A percentile compares a stretch with the other conserved stretches of the same genome.
These are phyloP conservation scores for Acanthosepion esculentum DNA, from an alignment of 2,888 invertebrate genomes.

Conservation along the genomic window DNA sequence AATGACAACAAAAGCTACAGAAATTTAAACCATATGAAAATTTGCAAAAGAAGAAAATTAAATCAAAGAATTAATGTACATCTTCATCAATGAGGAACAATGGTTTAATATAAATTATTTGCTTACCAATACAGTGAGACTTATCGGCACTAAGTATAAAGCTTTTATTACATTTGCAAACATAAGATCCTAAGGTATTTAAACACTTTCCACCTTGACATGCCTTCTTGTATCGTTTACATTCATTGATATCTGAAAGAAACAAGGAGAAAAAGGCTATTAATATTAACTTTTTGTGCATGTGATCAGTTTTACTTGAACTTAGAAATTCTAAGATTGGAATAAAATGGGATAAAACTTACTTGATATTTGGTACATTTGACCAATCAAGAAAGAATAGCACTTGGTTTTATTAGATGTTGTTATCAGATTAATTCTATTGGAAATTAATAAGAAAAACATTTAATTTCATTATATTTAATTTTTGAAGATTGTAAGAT, in stretches of 20 bases:
- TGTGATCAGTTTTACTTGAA: background rate
- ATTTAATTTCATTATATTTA: too few relatives aligned
- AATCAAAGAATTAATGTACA: background rate
- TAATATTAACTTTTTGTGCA: background rate
- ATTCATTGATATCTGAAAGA: conserved; percentile 51
- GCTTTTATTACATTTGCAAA: conserved; percentile 45
- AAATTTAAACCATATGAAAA: background rate
- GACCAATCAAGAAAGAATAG: background rate
- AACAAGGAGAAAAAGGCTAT: background rate
- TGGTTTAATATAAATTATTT: background rate
- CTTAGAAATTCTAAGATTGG: background rate
- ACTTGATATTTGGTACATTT: background rate
- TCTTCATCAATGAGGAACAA: background rate
- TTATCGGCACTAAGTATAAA: conserved; percentile 34
- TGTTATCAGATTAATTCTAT: too few relatives aligned
- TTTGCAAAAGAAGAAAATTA: background rate
- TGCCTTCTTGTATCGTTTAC: conserved; percentile 43
- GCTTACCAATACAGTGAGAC: conserved; percentile 14
- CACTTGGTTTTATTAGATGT: too few relatives aligned
- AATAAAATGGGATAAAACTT: background rate
- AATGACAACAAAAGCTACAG: background rate
- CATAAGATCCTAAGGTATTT: conserved; percentile 49
- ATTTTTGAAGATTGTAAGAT: too few relatives aligned
- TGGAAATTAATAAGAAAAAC: too few relatives aligned
- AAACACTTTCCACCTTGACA: conserved; percentile 48